phyloP scores from a whole-genome alignment of 2,888 invertebrate species.

The Saturnia pavonia region DNA sequence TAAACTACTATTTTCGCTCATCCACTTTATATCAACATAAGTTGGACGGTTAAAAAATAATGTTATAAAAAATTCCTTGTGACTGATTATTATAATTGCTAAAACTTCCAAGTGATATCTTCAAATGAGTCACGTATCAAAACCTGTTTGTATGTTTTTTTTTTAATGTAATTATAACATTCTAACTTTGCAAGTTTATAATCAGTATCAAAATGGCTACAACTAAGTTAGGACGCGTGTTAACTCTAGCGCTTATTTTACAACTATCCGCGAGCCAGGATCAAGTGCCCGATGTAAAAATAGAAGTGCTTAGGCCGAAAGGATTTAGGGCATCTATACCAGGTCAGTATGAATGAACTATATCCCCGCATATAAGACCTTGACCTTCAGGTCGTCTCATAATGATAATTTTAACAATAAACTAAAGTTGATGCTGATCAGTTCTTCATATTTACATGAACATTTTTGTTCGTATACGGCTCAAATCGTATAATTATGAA shows the following conservation, averaged over 20 bases:
- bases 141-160: not conserved
- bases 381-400: conserved; percentile 7
- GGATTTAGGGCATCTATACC: conserved; percentile 83
- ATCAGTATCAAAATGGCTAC: conserved; percentile 50
- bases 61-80: not conserved
- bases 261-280: conserved; percentile 35
- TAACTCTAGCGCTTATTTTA: conserved; percentile 28
- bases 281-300: conserved; percentile 70
- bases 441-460: not conserved
- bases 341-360: conserved; percentile 57
- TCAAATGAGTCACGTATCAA: not conserved
- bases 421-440: not conserved
- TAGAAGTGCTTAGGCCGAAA: conserved; percentile 78
- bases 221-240: conserved; percentile 31
- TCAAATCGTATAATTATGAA: no score
- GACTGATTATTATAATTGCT: not conserved
- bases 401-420: not conserved
- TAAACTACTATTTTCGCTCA: no score
- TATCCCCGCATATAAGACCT: not conserved
- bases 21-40: no score
- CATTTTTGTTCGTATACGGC: no score
- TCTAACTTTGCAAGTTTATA: not conserved
- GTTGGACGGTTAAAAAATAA: no score
- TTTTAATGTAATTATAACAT: not conserved
- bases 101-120: not conserved